A percentile compares a stretch with the other conserved stretches of the same genome.
These are phyloP conservation scores for Aleiodes alternator DNA, from an alignment of 2,888 invertebrate genomes.

Conservation along the genomic window DNA sequence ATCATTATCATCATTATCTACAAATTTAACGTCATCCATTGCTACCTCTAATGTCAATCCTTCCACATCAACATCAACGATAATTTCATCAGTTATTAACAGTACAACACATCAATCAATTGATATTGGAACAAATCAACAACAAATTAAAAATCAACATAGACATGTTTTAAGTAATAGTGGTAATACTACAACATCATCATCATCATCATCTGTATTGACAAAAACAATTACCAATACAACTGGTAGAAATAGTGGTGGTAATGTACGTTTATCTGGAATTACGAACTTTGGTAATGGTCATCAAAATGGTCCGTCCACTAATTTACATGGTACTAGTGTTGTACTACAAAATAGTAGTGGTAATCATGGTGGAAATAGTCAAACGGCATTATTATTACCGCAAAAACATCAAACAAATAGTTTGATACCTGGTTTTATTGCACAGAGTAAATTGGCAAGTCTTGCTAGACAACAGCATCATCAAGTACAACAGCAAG, in stretches of 20 bases:
- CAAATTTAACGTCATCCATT: slow-evolving; percentile 25
- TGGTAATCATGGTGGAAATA: slow-evolving; percentile 58
- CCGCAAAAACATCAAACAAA: slow-evolving; percentile 72
- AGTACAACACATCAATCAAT: slow-evolving; percentile 33
- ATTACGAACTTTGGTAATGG: slow-evolving; percentile 71
- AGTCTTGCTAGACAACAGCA: slow-evolving; percentile 70
- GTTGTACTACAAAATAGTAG: slow-evolving; percentile 48
- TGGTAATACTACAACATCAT: slow-evolving; percentile 29
- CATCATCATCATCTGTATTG: slow-evolving; percentile 35
- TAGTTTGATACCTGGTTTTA: slow-evolving; percentile 70
- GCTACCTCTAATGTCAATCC: slow-evolving; percentile 54
- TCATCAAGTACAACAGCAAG: slow-evolving; percentile 60
- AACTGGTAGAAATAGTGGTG: slow-evolving; percentile 69
- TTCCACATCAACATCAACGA: slow-evolving; percentile 40
- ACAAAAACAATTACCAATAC: slow-evolving; percentile 42
- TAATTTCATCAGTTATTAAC: slow-evolving; percentile 16
- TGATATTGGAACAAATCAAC: slow-evolving; percentile 57
- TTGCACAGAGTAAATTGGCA: slow-evolving; percentile 71
- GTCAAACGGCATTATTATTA: slow-evolving; percentile 69
- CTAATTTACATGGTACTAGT: slow-evolving; percentile 57
- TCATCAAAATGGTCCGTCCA: slow-evolving; percentile 70
- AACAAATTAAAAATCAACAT: slow-evolving; percentile 61
- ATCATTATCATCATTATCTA: slow-evolving; percentile 36
- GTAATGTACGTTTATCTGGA: slow-evolving; percentile 44
- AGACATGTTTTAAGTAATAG: slow-evolving; percentile 67